Conservation (phyloP, 2,113 vertebrate genomes). For the Notechis scutatus region DNA sequence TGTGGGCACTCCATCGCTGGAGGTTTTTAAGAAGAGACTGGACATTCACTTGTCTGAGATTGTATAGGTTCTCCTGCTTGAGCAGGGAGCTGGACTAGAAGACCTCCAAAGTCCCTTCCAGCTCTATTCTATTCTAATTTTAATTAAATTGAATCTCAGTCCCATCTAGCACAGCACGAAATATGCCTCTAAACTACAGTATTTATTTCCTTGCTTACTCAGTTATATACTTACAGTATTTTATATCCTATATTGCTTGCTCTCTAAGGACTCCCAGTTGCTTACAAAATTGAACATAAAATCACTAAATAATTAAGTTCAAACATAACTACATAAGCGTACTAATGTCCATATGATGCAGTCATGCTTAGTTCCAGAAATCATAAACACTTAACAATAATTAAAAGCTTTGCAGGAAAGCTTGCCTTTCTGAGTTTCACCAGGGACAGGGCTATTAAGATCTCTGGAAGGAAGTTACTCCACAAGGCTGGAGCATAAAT, state of each 20-base stretch:
- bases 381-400: neutral
- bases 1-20: too few relatives aligned
- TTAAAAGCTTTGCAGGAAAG: neutral
- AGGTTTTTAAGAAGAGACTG: too few relatives aligned
- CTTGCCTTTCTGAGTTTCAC: neutral
- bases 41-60: too few relatives aligned
- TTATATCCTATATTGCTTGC: neutral
- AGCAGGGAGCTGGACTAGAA: too few relatives aligned
- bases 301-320: neutral
- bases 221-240: neutral
- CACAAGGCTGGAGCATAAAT: neutral
- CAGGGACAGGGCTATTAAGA: neutral
- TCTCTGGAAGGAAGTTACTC: neutral
- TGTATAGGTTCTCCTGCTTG: too few relatives aligned
- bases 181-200: neutral
- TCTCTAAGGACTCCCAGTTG: neutral
- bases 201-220: neutral
- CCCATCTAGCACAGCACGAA: neutral
- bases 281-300: neutral
- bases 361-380: neutral
- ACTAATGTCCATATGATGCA: neutral
- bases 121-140: too few relatives aligned
- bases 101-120: too few relatives aligned
- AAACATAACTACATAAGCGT: neutral
- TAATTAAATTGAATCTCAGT: neutral